Percentiles rank a stretch among this genome's conserved stretches.
Conservation (phyloP, 2,888 invertebrate species). For the Margaritifera margaritifera region DNA sequence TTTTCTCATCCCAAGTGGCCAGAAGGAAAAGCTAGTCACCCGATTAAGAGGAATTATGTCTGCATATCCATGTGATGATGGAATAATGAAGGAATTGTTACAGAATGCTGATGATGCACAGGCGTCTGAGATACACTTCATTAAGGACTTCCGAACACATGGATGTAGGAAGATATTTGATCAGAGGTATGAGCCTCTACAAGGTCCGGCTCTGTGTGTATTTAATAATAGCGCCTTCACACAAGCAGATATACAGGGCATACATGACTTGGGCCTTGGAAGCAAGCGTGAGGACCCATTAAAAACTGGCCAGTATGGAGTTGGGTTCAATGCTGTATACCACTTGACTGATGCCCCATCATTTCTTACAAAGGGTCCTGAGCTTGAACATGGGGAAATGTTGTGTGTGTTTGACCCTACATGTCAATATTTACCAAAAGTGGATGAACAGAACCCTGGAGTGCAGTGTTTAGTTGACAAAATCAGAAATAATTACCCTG, state of each 20-base stretch:
- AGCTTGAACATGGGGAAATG: slow-evolving; percentile 43
- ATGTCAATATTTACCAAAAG: slow-evolving; percentile 51
- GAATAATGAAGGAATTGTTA: slow-evolving; percentile 62
- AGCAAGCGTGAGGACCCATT: slow-evolving; percentile 52
- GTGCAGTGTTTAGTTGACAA: slow-evolving; percentile 25
- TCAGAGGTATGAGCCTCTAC: slow-evolving; percentile 49
- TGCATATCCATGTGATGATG: slow-evolving; percentile 58
- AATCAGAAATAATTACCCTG: slow-evolving; percentile 15
- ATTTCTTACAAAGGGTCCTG: slow-evolving; percentile 45
- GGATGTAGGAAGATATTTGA: slow-evolving; percentile 11
- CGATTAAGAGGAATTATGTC: slow-evolving; percentile 54
- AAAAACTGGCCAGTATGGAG: slow-evolving; percentile 59
- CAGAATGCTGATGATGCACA: slow-evolving; percentile 64
- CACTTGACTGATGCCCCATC: slow-evolving; percentile 60
- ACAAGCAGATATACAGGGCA: slow-evolving; percentile 50
- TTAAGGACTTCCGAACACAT: slow-evolving; percentile 51
- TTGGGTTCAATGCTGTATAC: slow-evolving; percentile 64
- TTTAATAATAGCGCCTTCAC: slow-evolving; percentile 55
- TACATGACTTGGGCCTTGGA: slow-evolving; percentile 52
- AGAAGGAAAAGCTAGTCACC: slow-evolving; percentile 55
- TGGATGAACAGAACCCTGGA: slow-evolving; percentile 30
- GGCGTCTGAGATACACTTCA: slow-evolving; percentile 58
- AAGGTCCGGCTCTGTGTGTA: slow-evolving; percentile 58
- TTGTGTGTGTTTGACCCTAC: slow-evolving; percentile 67
- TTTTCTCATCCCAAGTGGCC: slow-evolving; percentile 54